These are phyloP conservation scores for Chesias legatella DNA, from an alignment of 2,888 invertebrate genomes.

Conservation along the genomic window DNA sequence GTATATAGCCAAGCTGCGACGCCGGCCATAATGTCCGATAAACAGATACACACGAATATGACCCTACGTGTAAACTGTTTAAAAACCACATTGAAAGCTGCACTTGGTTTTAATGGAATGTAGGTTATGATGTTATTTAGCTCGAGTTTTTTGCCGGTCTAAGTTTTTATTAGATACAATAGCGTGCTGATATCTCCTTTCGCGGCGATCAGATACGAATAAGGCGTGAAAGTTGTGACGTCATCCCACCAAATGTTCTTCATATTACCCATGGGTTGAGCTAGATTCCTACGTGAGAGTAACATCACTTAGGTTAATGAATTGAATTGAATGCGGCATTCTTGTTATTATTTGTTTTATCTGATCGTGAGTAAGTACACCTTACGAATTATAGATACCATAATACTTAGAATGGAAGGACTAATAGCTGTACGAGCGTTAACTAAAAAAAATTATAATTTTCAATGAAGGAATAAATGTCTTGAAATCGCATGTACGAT, in stretches of 20 bases:
- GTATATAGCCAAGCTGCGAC: conserved; percentile 60
- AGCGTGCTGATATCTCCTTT: conserved; percentile 67
- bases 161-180: conserved; percentile 65
- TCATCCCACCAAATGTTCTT: conserved; percentile 63
- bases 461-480: conserved; percentile 12
- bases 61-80: conserved; percentile 65
- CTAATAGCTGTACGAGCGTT: too few relatives aligned
- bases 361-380: too few relatives aligned
- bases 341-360: too few relatives aligned
- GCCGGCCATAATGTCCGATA: conserved; percentile 72
- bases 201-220: conserved; percentile 71
- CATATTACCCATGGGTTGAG: conserved; percentile 46
- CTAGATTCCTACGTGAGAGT: conserved; percentile 42
- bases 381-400: too few relatives aligned
- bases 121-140: conserved; percentile 79
- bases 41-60: conserved; percentile 72
- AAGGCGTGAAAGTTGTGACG: conserved; percentile 76
- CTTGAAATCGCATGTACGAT: conserved; percentile 34
- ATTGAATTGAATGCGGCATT: not conserved
- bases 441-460: conserved; percentile 1
- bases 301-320: conserved; percentile 32
- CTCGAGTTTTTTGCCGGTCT: conserved; percentile 66
- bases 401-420: too few relatives aligned
- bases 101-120: conserved; percentile 64
- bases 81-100: conserved; percentile 70